phyloP scores from a whole-genome alignment of 2,113 vertebrate genomes.

The Zosterops pallidus region DNA sequence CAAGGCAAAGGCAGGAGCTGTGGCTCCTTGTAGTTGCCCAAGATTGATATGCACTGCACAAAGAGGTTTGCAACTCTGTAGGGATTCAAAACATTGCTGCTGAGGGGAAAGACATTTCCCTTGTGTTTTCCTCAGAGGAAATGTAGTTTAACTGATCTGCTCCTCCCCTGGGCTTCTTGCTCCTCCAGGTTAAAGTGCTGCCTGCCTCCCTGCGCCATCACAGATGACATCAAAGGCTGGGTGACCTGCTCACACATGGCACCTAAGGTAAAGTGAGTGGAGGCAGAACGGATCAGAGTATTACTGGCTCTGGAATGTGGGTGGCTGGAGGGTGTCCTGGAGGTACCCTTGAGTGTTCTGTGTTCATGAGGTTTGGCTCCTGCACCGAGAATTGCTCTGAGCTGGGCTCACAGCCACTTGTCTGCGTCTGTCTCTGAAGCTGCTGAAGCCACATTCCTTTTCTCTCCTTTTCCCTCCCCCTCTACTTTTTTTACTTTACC shows the following conservation, averaged over 20 bases:
- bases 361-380: not conserved
- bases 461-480: not conserved
- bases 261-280: constrained; percentile 69
- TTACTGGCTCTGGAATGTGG: not conserved
- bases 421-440: not conserved
- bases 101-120: not conserved
- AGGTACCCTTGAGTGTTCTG: not conserved
- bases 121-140: not conserved
- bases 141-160: not conserved
- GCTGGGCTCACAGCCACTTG: not conserved
- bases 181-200: not conserved
- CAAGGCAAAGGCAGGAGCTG: not conserved
- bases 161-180: not conserved
- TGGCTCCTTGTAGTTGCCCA: not conserved
- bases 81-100: not conserved
- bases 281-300: not conserved
- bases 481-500: not conserved
- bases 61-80: not conserved
- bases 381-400: not conserved
- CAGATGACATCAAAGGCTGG: constrained; percentile 71
- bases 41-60: fast-evolving
- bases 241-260: constrained; percentile 59
- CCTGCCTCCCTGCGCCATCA: not conserved
- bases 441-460: not conserved
- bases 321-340: not conserved